Conservation (phyloP, 2,888 invertebrate genomes). For the Thecocarcelia acutangulata region DNA sequence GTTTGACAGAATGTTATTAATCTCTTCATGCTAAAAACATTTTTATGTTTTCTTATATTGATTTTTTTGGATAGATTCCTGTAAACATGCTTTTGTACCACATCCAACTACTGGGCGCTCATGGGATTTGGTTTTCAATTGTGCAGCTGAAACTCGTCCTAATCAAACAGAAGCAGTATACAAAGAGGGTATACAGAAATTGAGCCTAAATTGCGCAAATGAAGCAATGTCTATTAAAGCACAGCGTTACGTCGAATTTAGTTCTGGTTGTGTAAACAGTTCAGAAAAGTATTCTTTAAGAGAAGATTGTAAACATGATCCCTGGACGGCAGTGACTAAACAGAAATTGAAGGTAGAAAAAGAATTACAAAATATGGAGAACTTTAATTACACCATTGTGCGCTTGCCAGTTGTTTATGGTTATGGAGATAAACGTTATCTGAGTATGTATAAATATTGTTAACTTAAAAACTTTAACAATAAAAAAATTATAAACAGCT, state of each 20-base stretch:
- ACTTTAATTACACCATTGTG: slow-evolving; percentile 88
- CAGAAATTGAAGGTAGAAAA: slow-evolving; percentile 93
- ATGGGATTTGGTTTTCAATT: slow-evolving; percentile 92
- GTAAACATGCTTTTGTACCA: slow-evolving; percentile 88
- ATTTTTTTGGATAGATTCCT: slow-evolving; percentile 85
- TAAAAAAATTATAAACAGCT: too few relatives aligned
- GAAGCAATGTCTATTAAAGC: slow-evolving; percentile 87
- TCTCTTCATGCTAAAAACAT: background rate
- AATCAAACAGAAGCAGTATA: slow-evolving; percentile 95
- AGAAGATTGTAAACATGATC: slow-evolving; percentile 89
- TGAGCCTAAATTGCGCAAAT: slow-evolving; percentile 91
- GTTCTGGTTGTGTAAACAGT: slow-evolving; percentile 90
- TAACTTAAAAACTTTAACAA: background rate
- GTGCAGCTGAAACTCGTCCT: slow-evolving; percentile 94
- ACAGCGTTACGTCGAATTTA: slow-evolving; percentile 90
- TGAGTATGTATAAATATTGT: slow-evolving; percentile 83
- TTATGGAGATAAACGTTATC: slow-evolving; percentile 89
- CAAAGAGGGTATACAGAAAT: slow-evolving; percentile 91
- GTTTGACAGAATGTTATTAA: slow-evolving; percentile 9
- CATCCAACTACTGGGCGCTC: slow-evolving; percentile 82
- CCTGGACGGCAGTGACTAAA: slow-evolving; percentile 92
- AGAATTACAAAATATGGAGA: slow-evolving; percentile 86
- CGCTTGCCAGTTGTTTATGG: slow-evolving; percentile 94
- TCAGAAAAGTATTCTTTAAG: slow-evolving; percentile 89
- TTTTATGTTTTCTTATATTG: slow-evolving; percentile 10